Base-by-base conservation (phyloP, 2,797 vertebrate species). In the Adrianichthys oophorus region DNA sequence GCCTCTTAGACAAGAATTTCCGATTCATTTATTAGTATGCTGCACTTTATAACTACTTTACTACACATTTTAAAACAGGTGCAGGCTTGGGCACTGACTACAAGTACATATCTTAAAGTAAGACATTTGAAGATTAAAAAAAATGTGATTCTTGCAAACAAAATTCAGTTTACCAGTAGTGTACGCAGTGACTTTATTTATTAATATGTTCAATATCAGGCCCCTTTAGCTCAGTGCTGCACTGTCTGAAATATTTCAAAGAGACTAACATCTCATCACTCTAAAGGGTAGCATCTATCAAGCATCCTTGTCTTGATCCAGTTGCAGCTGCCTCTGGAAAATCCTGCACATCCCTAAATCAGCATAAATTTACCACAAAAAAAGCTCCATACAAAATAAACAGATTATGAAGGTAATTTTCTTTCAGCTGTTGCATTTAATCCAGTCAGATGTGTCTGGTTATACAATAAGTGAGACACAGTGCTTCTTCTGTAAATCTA, bases 281-380 rank as follows among this genome's bases (percentile, higher is more conserved):
- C 32, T 37, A 37, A 32, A 37, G 32, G 10, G 10, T 37, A 37
- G 32, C 32, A 12, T 29, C 26, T 7, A 29, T 37, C 8, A 51
- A 17, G 62, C 56, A 18, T 63, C 18, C 53, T 58, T 12, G 42
- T 62, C 47, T 49, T 41, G 12, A 55, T 7, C 70, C 18, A 37
- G 55, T 48, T 47, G 43, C 57, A 75, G 71, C 57, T 72, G 56
- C 63, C 62, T 59, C 12, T 53, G 52, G 55, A 72, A 59, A 55
- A 59, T 21, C 47, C 50, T 29, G 40, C 50, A 23, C 37, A 41
- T 23, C 44, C 19, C 4, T 16, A 17, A 32, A 32, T 32, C 29
- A 10, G 29, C 29, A 32, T 32, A 32, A 8, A 32, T 8, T 32
- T 32, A 32, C 29, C 8, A 10, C 8, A 32, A 32, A 32, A 32